These are phyloP conservation scores for Pterostichus niger DNA, from an alignment of 2,888 invertebrate genomes.

Conservation along the genomic window DNA sequence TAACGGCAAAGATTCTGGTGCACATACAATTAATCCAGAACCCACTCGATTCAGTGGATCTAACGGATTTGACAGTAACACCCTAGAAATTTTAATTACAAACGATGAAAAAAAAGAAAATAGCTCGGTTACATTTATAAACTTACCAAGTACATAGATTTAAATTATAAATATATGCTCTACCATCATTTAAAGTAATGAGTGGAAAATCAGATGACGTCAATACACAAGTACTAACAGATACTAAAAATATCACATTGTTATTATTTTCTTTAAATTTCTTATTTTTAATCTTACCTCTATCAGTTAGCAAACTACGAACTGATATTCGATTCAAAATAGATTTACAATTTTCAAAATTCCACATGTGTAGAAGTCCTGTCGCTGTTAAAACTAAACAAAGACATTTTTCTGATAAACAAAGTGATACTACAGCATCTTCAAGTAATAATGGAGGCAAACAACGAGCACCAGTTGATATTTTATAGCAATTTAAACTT, in stretches of 20 bases:
- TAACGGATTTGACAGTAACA: constrained; percentile 78
- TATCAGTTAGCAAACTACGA: constrained; percentile 80
- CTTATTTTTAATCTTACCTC: constrained; percentile 75
- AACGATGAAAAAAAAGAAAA: constrained; percentile 29
- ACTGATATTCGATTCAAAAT: constrained; percentile 81
- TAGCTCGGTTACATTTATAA: constrained; percentile 61
- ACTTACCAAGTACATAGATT: constrained; percentile 87
- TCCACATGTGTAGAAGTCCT: constrained; percentile 81
- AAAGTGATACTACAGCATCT: constrained; percentile 81
- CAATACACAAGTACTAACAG: constrained; percentile 81
- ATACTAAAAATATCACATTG: constrained; percentile 73
- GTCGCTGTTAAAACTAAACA: constrained; percentile 80
- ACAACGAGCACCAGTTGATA: constrained; percentile 77
- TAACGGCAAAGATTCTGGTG: constrained; percentile 73
- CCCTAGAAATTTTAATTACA: constrained; percentile 74
- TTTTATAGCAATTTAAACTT: constrained; percentile 82
- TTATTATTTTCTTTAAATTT: not conserved
- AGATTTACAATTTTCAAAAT: constrained; percentile 79
- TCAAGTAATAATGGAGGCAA: constrained; percentile 80
- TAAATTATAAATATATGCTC: constrained; percentile 90
- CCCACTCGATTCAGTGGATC: constrained; percentile 79
- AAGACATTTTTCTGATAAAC: constrained; percentile 77
- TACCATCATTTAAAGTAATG: constrained; percentile 90
- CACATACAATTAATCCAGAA: constrained; percentile 75
- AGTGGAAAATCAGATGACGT: constrained; percentile 86